Evolutionary conservation across 1,140 invertebrate genomes (phyloP).

Genomic region (Macrosteles quadrilineatus): DNA sequence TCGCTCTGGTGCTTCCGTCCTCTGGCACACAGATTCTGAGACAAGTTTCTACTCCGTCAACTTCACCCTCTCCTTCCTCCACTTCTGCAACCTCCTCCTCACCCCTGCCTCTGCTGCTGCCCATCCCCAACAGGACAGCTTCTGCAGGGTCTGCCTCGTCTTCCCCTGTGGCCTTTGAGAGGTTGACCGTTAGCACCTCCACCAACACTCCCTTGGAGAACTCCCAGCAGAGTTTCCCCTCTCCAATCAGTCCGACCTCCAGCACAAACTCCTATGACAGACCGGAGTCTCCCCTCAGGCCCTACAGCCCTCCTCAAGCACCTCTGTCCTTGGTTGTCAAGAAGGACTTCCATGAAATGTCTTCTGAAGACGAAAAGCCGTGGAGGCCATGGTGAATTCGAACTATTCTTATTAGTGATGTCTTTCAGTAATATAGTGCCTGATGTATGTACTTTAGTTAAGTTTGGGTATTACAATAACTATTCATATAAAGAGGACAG

Average conservation of each 20-base stretch:
- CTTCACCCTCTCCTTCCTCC: conserved; percentile 50
- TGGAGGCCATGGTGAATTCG: conserved; percentile 48
- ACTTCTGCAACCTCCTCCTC: conserved; percentile 53
- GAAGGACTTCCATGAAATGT: conserved; percentile 53
- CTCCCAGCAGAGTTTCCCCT: background rate
- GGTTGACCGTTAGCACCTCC: conserved; percentile 49
- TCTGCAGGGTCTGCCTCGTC: conserved; percentile 66
- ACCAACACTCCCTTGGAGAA: conserved; percentile 47
- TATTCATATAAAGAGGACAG: too few relatives aligned
- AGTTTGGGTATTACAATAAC: background rate
- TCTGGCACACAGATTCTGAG: conserved; percentile 40
- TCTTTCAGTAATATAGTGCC: conserved; percentile 2
- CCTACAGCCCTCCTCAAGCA: conserved; percentile 51
- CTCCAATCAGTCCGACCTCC: conserved; percentile 46
- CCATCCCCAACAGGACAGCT: conserved; percentile 68
- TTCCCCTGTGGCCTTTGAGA: conserved; percentile 50
- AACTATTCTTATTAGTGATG: conserved; percentile 41
- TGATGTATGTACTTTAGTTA: background rate
- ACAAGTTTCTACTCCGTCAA: conserved; percentile 45
- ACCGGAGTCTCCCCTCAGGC: conserved; percentile 11
- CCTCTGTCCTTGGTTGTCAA: conserved; percentile 72
- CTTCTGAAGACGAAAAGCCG: conserved; percentile 58
- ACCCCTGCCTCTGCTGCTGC: conserved; percentile 65
- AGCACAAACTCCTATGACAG: conserved; percentile 42
- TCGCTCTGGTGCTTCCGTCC: conserved; percentile 60